Conservation (phyloP, 2,888 invertebrate species). For the Zele albiditarsus region DNA sequence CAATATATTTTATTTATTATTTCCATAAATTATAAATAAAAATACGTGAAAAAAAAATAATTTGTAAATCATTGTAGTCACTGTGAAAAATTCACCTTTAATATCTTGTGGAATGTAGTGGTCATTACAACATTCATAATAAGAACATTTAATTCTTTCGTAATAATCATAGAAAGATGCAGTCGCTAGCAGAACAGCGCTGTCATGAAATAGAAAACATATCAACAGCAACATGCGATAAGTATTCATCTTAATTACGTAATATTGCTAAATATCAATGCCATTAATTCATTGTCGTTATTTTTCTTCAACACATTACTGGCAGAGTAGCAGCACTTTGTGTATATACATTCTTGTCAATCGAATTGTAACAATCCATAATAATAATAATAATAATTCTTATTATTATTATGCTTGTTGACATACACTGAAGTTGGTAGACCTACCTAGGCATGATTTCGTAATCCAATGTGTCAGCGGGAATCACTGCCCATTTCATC, state of each 20-base stretch:
- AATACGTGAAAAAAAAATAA: not conserved
- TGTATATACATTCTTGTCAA: no score
- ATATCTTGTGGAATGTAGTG: constrained; percentile 76
- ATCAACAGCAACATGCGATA: constrained; percentile 46
- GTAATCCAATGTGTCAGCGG: no score
- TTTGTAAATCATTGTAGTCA: not conserved
- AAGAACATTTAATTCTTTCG: constrained; percentile 70
- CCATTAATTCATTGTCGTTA: no score
- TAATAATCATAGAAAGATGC: not conserved
- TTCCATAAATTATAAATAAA: not conserved
- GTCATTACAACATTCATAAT: constrained; percentile 78
- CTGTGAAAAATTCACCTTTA: constrained; percentile 69
- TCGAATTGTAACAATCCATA: no score
- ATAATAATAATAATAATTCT: no score
- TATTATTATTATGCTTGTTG: no score
- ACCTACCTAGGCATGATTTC: no score
- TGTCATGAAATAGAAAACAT: constrained; percentile 48
- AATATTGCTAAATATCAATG: constrained; percentile 9
- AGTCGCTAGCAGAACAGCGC: not conserved
- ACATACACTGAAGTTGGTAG: no score
- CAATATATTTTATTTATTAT: not conserved
- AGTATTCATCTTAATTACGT: not conserved
- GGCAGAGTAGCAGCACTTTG: no score
- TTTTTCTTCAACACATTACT: no score
- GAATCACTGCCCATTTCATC: no score